Evolutionary conservation across 2,797 vertebrate species (phyloP).

Genomic region (Champsocephalus esox): DNA sequence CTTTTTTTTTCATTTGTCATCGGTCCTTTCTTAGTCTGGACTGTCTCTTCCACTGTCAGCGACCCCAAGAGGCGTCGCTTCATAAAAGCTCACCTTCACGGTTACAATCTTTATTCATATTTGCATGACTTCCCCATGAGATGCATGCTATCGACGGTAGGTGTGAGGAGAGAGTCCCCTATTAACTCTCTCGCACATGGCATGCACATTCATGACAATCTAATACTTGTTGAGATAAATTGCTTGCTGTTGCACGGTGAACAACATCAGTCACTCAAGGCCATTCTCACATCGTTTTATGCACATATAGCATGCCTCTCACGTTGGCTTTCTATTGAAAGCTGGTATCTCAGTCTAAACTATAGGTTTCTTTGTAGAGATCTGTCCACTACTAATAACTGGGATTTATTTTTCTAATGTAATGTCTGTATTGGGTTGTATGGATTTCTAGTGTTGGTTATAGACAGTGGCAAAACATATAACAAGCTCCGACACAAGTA

Average conservation of each 20-base stretch:
- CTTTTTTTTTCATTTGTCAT: background rate
- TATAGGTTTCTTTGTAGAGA: background rate
- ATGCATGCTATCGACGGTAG: conserved; percentile 12
- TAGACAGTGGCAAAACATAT: background rate
- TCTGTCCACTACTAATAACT: background rate
- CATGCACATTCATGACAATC: conserved; percentile 11
- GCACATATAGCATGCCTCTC: background rate
- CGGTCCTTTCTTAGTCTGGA: conserved; percentile 6
- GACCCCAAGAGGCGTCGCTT: conserved; percentile 14
- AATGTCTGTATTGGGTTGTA: background rate
- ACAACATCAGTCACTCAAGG: conserved; percentile 1
- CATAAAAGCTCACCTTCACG: conserved; percentile 34
- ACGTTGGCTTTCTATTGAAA: background rate
- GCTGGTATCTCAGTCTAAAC: background rate
- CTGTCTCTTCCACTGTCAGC: conserved; percentile 28
- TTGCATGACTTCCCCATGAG: conserved; percentile 22
- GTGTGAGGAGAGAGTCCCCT: conserved; percentile 9
- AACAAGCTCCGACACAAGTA: background rate
- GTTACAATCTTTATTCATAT: conserved; percentile 26
- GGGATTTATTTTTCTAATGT: background rate
- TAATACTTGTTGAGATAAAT: background rate
- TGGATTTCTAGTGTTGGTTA: background rate
- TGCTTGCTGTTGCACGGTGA: background rate
- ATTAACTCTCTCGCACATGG: conserved; percentile 4
- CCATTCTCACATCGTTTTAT: conserved; percentile 6